Base-by-base conservation (phyloP, 2,888 invertebrate species). In the Pteria penguin region DNA sequence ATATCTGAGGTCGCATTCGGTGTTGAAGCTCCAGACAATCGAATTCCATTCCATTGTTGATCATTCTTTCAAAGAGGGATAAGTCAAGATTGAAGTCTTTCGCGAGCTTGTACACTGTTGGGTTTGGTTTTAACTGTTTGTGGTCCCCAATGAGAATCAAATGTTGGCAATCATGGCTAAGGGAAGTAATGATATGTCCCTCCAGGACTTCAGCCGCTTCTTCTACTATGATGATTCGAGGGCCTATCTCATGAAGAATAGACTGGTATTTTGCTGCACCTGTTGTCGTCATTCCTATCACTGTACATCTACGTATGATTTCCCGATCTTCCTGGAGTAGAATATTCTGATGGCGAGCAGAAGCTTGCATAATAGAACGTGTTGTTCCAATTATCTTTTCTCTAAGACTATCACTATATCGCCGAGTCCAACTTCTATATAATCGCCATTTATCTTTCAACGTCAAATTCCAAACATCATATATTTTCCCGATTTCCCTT, bases 151-250 rank as follows among this genome's bases (percentile, higher is more conserved):
- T 96, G 22, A 97, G 93, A 86, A 97, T 95, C 0, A 97, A 93
- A 90, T 97, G 97, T 89, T 97, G 93, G 81, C 96, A 96, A 63
- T 94, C 91, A 31, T 93, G 91, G 0, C 96, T 95, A 24, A 97
- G 92, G 0, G 96, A 95, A 0, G 96, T 95, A 0, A 97, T 93
- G n/a, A 97, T 94, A 89, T 97, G 97, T 0, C 96, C 94, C 90
- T 97, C 97, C 45, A 97, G 91, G 0, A 97, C 96, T 93, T 97
- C 97, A 0, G 96, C 97, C 0, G 97, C 97, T 93, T 97, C 97
- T 91, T 97, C 97, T 0, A 97, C 95, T 22, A 94, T 90, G 2
- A 93, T 89, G 58, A 93, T 90, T 27, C 83, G 84, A 26, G 92
- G 92, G 5, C 87, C 80, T 29, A 93, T 82, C 18, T 83, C 76